These are phyloP conservation scores for Artibeus jamaicensis DNA, from an alignment of 2,797 vertebrate species.

Conservation along the genomic window DNA sequence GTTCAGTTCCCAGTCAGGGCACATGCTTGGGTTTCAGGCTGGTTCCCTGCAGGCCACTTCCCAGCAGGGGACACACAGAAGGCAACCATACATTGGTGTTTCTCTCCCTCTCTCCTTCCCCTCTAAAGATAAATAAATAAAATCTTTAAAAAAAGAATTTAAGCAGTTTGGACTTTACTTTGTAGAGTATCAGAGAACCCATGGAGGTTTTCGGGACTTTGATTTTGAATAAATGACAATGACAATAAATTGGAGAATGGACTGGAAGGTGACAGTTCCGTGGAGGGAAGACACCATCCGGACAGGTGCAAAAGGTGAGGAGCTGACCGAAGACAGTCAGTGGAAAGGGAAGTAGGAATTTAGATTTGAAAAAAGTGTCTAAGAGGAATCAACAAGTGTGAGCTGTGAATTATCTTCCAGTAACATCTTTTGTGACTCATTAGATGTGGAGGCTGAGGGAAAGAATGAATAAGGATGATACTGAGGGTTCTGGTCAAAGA, in stretches of 20 bases:
- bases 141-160: too few species aligned
- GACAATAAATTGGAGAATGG: not conserved
- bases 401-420: slow-evolving; percentile 4
- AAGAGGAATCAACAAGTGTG: not conserved
- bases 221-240: not conserved
- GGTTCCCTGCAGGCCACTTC: too few species aligned
- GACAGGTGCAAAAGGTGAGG: not conserved
- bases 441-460: slow-evolving; percentile 14
- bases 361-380: not conserved
- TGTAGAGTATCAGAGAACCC: not conserved
- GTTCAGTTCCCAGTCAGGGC: too few species aligned
- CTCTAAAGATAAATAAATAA: too few species aligned
- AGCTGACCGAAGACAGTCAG: not conserved
- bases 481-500: not conserved
- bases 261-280: not conserved
- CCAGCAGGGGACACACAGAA: too few species aligned
- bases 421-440: slow-evolving; percentile 54
- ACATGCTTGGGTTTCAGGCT: too few species aligned
- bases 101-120: too few species aligned
- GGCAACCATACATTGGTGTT: too few species aligned
- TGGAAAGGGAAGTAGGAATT: not conserved
- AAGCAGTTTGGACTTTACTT: not conserved
- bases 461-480: not conserved
- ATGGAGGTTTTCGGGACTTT: not conserved
- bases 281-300: not conserved